phyloP scores from a whole-genome alignment of 2,113 vertebrate genomes.

The Brienomyrus longianalis region DNA sequence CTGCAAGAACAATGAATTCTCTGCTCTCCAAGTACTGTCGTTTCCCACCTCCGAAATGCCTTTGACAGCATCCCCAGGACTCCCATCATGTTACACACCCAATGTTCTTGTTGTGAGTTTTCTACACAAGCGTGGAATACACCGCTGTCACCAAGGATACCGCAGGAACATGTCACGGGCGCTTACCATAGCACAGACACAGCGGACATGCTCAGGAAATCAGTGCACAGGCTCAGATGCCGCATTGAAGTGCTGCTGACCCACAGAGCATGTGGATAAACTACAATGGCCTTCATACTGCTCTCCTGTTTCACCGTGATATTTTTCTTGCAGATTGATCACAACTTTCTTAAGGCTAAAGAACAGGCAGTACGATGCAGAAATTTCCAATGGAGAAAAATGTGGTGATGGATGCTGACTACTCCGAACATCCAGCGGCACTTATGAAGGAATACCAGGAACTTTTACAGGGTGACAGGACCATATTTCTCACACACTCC shows the following conservation, averaged over 20 bases:
- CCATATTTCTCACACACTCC: too few relatives aligned
- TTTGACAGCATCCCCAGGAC: not conserved
- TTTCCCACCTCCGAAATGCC: not conserved
- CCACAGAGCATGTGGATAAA: not conserved
- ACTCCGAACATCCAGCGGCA: not conserved
- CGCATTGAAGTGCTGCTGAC: not conserved
- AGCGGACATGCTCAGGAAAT: not conserved
- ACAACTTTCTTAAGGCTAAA: not conserved
- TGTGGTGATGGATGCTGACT: not conserved
- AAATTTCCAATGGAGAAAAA: not conserved
- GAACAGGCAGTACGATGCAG: not conserved
- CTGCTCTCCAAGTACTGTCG: not conserved
- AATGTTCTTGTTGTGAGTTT: not conserved
- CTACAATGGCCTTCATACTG: not conserved
- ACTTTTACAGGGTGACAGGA: not conserved
- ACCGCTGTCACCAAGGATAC: not conserved
- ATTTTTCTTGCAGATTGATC: not conserved
- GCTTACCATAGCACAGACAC: not conserved
- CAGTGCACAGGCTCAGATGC: not conserved
- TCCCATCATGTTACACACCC: not conserved
- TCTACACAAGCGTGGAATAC: not conserved
- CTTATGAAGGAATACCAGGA: not conserved
- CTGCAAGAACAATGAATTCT: not conserved
- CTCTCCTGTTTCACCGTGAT: not conserved
- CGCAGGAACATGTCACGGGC: not conserved